Percentiles rank a stretch among this genome's conserved stretches.
These are phyloP conservation scores for Anagyrus pseudococci DNA, from an alignment of 2,888 invertebrate species.

Conservation along the genomic window DNA sequence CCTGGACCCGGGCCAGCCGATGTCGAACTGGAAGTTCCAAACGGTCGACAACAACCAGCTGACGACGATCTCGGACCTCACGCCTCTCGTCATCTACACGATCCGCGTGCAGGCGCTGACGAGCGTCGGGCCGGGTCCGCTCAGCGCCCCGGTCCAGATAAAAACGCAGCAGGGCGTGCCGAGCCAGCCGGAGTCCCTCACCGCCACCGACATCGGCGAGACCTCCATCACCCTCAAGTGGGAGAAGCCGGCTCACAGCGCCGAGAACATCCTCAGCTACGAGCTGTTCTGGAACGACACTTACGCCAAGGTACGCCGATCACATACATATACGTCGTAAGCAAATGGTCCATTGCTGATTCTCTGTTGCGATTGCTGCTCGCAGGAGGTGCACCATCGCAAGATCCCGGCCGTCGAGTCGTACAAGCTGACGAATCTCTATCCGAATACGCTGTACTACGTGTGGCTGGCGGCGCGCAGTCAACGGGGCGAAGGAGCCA, in stretches of 20 bases:
- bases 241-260: slow-evolving; percentile 90
- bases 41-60: slow-evolving; percentile 92
- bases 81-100: slow-evolving; percentile 91
- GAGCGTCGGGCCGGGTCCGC: slow-evolving; percentile 93
- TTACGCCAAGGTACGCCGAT: slow-evolving; percentile 73
- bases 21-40: slow-evolving; percentile 92
- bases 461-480: slow-evolving; percentile 96
- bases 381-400: slow-evolving; percentile 79
- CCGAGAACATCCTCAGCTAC: slow-evolving; percentile 93
- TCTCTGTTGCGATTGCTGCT: neutral
- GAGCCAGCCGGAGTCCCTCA: slow-evolving; percentile 91
- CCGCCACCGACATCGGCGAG: slow-evolving; percentile 86
- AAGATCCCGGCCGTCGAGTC: slow-evolving; percentile 83
- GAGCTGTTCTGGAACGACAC: slow-evolving; percentile 98
- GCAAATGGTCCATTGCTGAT: no score
- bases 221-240: slow-evolving; percentile 90
- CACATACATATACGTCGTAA: neutral
- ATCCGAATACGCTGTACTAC: slow-evolving; percentile 96
- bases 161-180: slow-evolving; percentile 99
- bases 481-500: slow-evolving; percentile 92
- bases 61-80: slow-evolving; percentile 91
- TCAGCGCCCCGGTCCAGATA: slow-evolving; percentile 95
- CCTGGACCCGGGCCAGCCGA: slow-evolving; percentile 82
- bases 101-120: slow-evolving; percentile 93
- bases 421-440: slow-evolving; percentile 87